Conservation (phyloP, 2,888 invertebrate species). For the Eupeodes latifasciatus region DNA sequence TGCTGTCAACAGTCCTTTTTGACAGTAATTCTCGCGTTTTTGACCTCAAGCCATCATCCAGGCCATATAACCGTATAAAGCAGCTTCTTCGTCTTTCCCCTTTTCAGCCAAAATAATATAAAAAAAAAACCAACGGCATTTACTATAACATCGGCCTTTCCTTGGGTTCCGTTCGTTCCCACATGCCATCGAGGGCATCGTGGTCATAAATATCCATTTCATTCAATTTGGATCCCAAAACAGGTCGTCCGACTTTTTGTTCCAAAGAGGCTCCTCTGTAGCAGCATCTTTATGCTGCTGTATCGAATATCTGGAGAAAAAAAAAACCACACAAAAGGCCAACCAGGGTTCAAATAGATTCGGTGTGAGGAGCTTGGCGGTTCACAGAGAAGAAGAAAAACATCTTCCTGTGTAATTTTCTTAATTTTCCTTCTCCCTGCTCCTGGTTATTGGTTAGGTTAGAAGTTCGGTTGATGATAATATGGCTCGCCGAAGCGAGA, state of each 20-base stretch:
- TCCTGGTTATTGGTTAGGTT: constrained; percentile 15
- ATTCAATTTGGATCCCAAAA: constrained; percentile 73
- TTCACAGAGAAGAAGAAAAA: constrained; percentile 49
- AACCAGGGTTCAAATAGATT: constrained; percentile 74
- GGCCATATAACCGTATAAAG: constrained; percentile 33
- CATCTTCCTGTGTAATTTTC: constrained; percentile 75
- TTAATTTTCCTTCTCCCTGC: constrained; percentile 64
- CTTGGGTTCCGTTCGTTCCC: constrained; percentile 65
- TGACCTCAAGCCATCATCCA: constrained; percentile 56
- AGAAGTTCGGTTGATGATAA: not conserved
- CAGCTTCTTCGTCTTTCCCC: constrained; percentile 10
- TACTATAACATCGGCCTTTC: constrained; percentile 29
- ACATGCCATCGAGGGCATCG: constrained; percentile 58
- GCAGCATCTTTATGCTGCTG: not conserved
- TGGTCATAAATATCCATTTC: constrained; percentile 74
- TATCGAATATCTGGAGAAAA: constrained; percentile 26
- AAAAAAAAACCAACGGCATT: constrained; percentile 6
- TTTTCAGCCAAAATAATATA: not conserved
- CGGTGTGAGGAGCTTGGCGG: constrained; percentile 63
- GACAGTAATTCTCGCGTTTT: constrained; percentile 74
- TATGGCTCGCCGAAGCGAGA: constrained; percentile 29
- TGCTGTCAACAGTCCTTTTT: constrained; percentile 63
- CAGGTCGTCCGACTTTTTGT: constrained; percentile 62
- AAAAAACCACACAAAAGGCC: constrained; percentile 56
- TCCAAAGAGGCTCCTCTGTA: not conserved